phyloP scores from a whole-genome alignment of 2,888 invertebrate species.

The Drosophila pseudotalamancana region DNA sequence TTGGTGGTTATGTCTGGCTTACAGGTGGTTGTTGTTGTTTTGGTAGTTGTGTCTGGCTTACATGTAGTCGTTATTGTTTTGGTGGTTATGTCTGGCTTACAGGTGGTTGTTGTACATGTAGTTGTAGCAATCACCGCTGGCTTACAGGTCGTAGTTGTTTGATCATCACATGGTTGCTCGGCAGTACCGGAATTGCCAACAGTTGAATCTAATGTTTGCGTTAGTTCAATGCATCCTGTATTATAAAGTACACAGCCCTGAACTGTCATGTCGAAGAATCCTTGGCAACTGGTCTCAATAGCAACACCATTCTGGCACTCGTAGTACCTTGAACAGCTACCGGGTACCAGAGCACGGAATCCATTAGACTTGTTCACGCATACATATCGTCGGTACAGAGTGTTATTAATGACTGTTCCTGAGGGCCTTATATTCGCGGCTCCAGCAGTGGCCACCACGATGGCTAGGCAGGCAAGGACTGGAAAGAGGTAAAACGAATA shows the following conservation, averaged over 20 bases:
- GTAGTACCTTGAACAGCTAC: slow-evolving; percentile 80
- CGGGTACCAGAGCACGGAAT: slow-evolving; percentile 77
- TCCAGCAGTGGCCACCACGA: slow-evolving; percentile 35
- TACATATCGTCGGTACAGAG: slow-evolving; percentile 70
- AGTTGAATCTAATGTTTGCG: slow-evolving; percentile 11
- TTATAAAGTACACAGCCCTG: slow-evolving; percentile 70
- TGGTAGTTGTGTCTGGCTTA: slow-evolving; percentile 10
- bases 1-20: slow-evolving; percentile 6
- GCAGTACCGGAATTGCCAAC: slow-evolving; percentile 7
- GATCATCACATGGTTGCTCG: slow-evolving; percentile 32
- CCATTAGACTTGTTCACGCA: slow-evolving; percentile 75
- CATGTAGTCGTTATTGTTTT: slow-evolving; percentile 14
- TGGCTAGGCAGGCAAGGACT: slow-evolving; percentile 54
- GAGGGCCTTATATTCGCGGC: slow-evolving; percentile 60
- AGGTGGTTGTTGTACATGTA: slow-evolving; percentile 22
- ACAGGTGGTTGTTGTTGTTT: slow-evolving; percentile 23
- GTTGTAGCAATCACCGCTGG: slow-evolving; percentile 9
- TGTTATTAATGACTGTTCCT: slow-evolving; percentile 57
- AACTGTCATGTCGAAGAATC: slow-evolving; percentile 64
- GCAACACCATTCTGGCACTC: slow-evolving; percentile 72
- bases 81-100: slow-evolving; percentile 17
- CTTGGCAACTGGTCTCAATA: slow-evolving; percentile 57
- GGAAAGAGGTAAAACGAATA: not conserved
- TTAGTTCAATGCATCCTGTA: slow-evolving; percentile 69
- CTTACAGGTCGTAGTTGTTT: slow-evolving; percentile 33